Evolutionary conservation across 2,888 invertebrate genomes (phyloP), one percentile per base, ranked within the genome.

Genomic region (Chirona hameri): DNA sequence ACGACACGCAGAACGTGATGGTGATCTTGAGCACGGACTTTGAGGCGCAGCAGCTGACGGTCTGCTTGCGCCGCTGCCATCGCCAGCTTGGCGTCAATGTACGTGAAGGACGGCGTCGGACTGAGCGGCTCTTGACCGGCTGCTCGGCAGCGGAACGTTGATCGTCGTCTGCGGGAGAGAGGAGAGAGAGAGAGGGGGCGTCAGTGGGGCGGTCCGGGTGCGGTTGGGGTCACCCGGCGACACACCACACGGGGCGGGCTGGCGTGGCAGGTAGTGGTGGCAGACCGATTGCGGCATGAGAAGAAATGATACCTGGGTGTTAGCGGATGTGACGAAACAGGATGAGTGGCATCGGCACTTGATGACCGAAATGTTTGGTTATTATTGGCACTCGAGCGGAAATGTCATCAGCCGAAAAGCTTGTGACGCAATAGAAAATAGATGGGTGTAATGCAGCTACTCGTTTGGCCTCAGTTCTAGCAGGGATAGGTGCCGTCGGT

Each of bases 101-200:
- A 93, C 21, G 95, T 95, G 88, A 95, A 95, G 88, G 95, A 95
- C 87, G 93, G 95, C 84, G 95, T 95, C 89, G 95, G 95, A 82
- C 94, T 95, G 84, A 94, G 90, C 69, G 95, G 95, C 83, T 80
- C 52, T 55, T 55, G 10, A 18, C 21, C 80, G 80, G 48, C 80
- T 48, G 52, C 29, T 24, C 29, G 80, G 80, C 52, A 52, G 2
- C 52, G 80, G 52, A 18, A 76, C 39, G 27, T 2, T n/a, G 76
- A 76, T 46, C 39, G 46, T 46, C 5, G 24, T 76, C 76, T 76
- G 80, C 24, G 24, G 46, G 14, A 24, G 31, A 52, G 52, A 52
- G 52, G 52, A 12, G 52, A 52, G 52, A 27, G 72, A n/a, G 31
- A 31, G 31, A 72, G 15, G 27, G 72, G 27, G 72, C 4, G 15